Percentiles rank a stretch among this genome's conserved stretches.
phyloP scores from a whole-genome alignment of 1,140 invertebrate species.

The Cyclina sinensis region DNA sequence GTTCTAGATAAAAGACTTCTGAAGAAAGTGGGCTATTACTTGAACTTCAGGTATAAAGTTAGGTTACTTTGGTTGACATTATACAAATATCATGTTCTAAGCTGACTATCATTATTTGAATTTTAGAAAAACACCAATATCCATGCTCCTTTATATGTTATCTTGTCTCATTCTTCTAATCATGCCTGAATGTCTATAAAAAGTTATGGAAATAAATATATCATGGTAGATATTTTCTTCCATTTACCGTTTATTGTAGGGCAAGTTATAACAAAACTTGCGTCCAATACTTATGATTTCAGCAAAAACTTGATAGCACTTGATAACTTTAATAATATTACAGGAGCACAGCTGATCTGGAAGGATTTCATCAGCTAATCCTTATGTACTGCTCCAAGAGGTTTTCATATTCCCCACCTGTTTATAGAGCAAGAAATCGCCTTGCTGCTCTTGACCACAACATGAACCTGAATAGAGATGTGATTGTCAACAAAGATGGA shows the following conservation, averaged over 20 bases:
- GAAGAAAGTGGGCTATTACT: conserved; percentile 12
- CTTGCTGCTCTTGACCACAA: conserved; percentile 19
- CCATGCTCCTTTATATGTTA: too few relatives aligned
- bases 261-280: too few relatives aligned
- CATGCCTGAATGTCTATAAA: neutral
- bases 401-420: conserved; percentile 24
- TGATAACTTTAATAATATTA: neutral
- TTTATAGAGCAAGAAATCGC: neutral
- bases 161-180: neutral
- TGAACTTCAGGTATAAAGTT: conserved; percentile 38
- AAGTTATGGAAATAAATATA: too few relatives aligned
- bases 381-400: conserved; percentile 20
- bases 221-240: too few relatives aligned
- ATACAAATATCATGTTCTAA: too few relatives aligned
- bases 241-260: too few relatives aligned
- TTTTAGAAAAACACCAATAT: too few relatives aligned
- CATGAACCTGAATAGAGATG: neutral
- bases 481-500: conserved; percentile 14
- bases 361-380: conserved; percentile 11
- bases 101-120: too few relatives aligned
- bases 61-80: too few relatives aligned
- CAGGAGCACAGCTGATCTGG: conserved; percentile 38
- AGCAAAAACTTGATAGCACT: too few relatives aligned
- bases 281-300: too few relatives aligned
- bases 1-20: conserved; percentile 3